Conservation (phyloP, 2,888 invertebrate species). For the Asteroscopus sphinx region DNA sequence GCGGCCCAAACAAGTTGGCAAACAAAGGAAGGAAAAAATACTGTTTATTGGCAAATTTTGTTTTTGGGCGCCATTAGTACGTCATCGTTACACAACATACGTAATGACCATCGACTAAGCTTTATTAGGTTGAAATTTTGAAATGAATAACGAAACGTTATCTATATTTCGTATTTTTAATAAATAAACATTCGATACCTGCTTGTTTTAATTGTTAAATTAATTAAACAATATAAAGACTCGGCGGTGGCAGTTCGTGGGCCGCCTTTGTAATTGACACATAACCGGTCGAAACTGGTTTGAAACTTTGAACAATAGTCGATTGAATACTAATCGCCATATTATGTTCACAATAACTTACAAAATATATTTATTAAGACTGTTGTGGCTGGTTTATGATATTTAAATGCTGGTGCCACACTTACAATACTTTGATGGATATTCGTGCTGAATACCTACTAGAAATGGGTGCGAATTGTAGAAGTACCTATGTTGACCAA, state of each 20-base stretch:
- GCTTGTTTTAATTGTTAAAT: slow-evolving; percentile 37
- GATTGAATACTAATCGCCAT: slow-evolving; percentile 53
- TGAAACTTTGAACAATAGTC: slow-evolving; percentile 54
- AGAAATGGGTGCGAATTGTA: not conserved
- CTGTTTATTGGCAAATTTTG: slow-evolving; percentile 8
- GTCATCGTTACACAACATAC: slow-evolving; percentile 1
- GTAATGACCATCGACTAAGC: not conserved
- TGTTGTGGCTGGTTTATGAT: slow-evolving; percentile 11
- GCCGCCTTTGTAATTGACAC: slow-evolving; percentile 49
- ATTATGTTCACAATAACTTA: slow-evolving; percentile 44
- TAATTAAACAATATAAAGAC: slow-evolving; percentile 36
- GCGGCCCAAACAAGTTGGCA: slow-evolving; percentile 5
- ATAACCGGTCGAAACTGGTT: slow-evolving; percentile 49
- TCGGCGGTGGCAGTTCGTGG: slow-evolving; percentile 31
- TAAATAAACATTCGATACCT: slow-evolving; percentile 10
- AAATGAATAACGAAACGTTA: slow-evolving; percentile 6
- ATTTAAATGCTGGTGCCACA: slow-evolving; percentile 7
- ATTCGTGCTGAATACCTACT: not conserved
- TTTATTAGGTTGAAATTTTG: slow-evolving; percentile 6
- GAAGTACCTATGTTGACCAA: not conserved
- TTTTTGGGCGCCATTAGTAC: not conserved
- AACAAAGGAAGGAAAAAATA: slow-evolving; percentile 1
- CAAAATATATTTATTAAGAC: slow-evolving; percentile 40
- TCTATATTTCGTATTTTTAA: not conserved
- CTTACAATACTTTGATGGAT: not conserved